A percentile compares a stretch with the other conserved stretches of the same genome.
These are phyloP conservation scores for Merluccius polli DNA, from an alignment of 2,797 vertebrate species.

Conservation along the genomic window DNA sequence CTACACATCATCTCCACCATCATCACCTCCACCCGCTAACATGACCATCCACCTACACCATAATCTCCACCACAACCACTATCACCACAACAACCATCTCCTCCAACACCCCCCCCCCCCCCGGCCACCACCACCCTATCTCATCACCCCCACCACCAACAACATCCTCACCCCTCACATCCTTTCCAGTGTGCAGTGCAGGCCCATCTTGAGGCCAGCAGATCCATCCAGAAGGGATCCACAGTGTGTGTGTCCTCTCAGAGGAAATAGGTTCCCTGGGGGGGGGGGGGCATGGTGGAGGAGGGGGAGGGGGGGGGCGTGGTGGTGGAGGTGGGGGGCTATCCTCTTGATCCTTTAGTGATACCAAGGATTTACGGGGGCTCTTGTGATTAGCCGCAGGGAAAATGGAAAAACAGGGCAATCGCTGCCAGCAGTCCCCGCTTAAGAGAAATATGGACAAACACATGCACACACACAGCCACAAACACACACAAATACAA, in stretches of 20 bases:
- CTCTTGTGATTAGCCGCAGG: constrained; percentile 72
- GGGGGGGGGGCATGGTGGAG: constrained; percentile 51
- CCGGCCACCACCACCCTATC: too few relatives aligned
- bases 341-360: constrained; percentile 64
- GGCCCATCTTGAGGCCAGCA: constrained; percentile 56
- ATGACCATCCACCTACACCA: neutral
- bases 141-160: neutral
- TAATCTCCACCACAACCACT: neutral
- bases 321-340: too few relatives aligned
- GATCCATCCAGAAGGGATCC: constrained; percentile 65
- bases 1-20: neutral
- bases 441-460: constrained; percentile 61
- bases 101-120: neutral
- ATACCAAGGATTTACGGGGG: constrained; percentile 72
- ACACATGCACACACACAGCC: constrained; percentile 24
- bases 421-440: constrained; percentile 61
- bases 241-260: constrained; percentile 38
- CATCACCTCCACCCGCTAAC: neutral
- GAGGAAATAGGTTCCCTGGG: constrained; percentile 67
- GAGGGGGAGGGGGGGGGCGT: constrained; percentile 1
- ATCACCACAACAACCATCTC: neutral
- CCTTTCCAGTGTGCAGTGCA: neutral
- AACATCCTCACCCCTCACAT: neutral
- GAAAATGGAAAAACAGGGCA: constrained; percentile 70
- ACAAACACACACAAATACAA: constrained; percentile 6